Percentiles rank a stretch among this genome's conserved stretches.
These are phyloP conservation scores for Aricia artaxerxes DNA, from an alignment of 2,888 invertebrate genomes.

Conservation along the genomic window DNA sequence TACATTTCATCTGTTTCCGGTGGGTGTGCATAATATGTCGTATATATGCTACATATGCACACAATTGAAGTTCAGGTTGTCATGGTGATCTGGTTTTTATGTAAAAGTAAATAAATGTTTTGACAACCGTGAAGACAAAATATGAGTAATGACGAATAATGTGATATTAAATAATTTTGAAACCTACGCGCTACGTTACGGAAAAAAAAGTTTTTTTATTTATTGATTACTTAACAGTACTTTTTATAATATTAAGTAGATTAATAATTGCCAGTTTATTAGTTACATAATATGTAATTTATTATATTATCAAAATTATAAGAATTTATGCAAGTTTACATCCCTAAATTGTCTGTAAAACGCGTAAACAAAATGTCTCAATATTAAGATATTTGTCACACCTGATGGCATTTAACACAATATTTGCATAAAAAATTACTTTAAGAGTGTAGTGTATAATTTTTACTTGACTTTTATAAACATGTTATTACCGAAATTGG, in stretches of 20 bases:
- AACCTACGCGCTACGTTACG: too few species aligned
- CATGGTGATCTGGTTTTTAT: conserved; percentile 23
- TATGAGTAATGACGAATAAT: background rate
- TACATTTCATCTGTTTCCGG: conserved; percentile 52
- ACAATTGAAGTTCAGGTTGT: conserved; percentile 52
- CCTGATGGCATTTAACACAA: conserved; percentile 30
- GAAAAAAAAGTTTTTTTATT: too few species aligned
- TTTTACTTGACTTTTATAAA: conserved; percentile 34
- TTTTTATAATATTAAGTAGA: too few species aligned
- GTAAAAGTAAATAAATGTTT: conserved; percentile 2
- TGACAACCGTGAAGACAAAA: background rate
- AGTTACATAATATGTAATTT: too few species aligned
- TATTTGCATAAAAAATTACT: conserved; percentile 43
- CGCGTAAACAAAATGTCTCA: too few species aligned
- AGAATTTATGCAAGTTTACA: too few species aligned
- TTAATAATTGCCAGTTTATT: too few species aligned
- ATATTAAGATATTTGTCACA: conserved; percentile 26
- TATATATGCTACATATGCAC: conserved; percentile 60
- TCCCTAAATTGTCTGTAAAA: too few species aligned
- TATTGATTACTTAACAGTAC: too few species aligned
- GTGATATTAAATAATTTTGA: background rate
- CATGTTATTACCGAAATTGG: conserved; percentile 32
- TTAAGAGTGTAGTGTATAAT: conserved; percentile 38
- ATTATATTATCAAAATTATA: too few species aligned
- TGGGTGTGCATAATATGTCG: conserved; percentile 57